phyloP scores from a whole-genome alignment of 1,140 invertebrate species.

The Ips nitidus region DNA sequence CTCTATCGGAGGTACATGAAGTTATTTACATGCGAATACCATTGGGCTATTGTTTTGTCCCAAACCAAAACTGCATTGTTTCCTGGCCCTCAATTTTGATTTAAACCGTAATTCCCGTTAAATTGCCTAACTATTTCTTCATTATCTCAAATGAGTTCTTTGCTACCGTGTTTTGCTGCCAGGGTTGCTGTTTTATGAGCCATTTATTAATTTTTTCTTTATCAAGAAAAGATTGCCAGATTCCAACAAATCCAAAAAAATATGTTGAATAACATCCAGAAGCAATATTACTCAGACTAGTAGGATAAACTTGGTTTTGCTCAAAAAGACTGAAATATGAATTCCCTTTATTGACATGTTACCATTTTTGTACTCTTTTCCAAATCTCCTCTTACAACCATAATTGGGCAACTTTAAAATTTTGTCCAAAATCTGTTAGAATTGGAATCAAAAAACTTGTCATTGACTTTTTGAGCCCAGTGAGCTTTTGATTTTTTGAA shows the following conservation, averaged over 20 bases:
- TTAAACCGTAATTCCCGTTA: not conserved
- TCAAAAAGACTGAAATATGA: too few relatives aligned
- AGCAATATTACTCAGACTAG: too few relatives aligned
- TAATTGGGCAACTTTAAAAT: too few relatives aligned
- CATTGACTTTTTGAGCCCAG: too few relatives aligned
- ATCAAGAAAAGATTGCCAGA: not conserved
- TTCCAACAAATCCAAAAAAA: not conserved
- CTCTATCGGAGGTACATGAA: conserved; percentile 25
- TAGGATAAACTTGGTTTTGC: too few relatives aligned
- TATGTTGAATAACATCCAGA: too few relatives aligned
- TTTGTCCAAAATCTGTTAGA: too few relatives aligned
- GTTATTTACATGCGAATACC: conserved; percentile 27
- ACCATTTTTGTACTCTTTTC: too few relatives aligned
- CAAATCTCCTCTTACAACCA: too few relatives aligned
- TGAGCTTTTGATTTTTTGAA: too few relatives aligned
- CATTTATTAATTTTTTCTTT: not conserved
- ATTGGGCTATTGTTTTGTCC: conserved; percentile 5
- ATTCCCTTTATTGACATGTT: too few relatives aligned
- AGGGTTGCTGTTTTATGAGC: not conserved
- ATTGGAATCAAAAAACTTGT: too few relatives aligned
- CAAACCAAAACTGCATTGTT: conserved; percentile 2
- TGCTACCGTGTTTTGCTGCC: not conserved
- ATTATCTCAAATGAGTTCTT: not conserved
- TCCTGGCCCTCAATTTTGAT: not conserved
- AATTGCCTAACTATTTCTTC: not conserved